Evolutionary conservation across 2,113 vertebrate genomes (phyloP).

Genomic region (Thamnophis sirtalis): DNA sequence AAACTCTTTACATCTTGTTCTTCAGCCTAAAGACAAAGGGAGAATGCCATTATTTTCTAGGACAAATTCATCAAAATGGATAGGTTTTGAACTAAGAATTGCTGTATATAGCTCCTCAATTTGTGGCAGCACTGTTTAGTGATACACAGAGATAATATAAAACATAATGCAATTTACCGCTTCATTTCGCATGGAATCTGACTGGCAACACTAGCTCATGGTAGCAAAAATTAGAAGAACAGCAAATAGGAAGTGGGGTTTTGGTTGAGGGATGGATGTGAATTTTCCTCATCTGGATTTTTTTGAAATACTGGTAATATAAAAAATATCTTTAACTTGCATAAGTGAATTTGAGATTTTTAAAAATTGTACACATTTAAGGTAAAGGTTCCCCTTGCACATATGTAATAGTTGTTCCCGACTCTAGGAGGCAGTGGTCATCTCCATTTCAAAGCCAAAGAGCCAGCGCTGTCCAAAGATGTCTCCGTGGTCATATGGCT

Average conservation of each 20-base stretch:
- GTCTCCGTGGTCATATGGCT: no score
- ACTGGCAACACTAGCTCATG: constrained; percentile 44
- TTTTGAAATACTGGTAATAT: neutral
- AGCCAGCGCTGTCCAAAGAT: no score
- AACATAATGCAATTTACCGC: constrained; percentile 59
- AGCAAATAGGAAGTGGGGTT: neutral
- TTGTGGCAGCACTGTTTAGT: constrained; percentile 51
- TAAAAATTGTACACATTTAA: neutral
- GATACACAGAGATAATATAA: constrained; percentile 59
- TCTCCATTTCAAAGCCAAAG: no score
- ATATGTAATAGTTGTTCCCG: no score
- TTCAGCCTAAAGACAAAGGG: neutral
- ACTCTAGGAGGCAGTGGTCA: no score
- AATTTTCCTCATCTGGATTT: neutral
- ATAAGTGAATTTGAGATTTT: neutral
- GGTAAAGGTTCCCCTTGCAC: no score
- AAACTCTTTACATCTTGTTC: neutral
- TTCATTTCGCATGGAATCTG: constrained; percentile 58
- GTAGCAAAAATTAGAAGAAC: constrained; percentile 32
- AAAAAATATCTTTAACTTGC: neutral
- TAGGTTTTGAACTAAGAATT: constrained; percentile 46
- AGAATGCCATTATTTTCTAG: constrained; percentile 35
- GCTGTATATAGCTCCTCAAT: constrained; percentile 51
- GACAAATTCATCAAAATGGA: constrained; percentile 44
- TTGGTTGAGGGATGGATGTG: neutral